phyloP scores from a whole-genome alignment of 2,113 vertebrate species.

The human (Homo sapiens) region GRCh38 chr5:15616001-15616500 shows the following conservation, averaged over 20 bases:
- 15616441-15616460: not conserved
- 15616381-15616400: not conserved
- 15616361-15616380: not conserved
- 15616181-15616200: not conserved
- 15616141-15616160: constrained; percentile 51
- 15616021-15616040: constrained; percentile 98
- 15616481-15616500: not conserved
- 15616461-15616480: not conserved
- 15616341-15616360: not conserved
- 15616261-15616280: not conserved
- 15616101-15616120: constrained; percentile 67
- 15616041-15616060: constrained; percentile 97
- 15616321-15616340: not conserved
- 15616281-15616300: constrained; percentile 2
- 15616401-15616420: not conserved
- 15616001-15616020: constrained; percentile 99
- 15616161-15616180: not conserved
- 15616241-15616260: not conserved
- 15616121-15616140: constrained; percentile 79
- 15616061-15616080: constrained; percentile 98
- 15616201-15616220: not conserved
- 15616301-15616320: constrained; percentile 41
- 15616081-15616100: constrained; percentile 87
- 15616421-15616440: not conserved
- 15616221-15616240: not conserved